Evolutionary conservation across 2,797 vertebrate species (phyloP), one percentile per base, ranked within the genome.

Genomic region (Molossus alvarezi): DNA sequence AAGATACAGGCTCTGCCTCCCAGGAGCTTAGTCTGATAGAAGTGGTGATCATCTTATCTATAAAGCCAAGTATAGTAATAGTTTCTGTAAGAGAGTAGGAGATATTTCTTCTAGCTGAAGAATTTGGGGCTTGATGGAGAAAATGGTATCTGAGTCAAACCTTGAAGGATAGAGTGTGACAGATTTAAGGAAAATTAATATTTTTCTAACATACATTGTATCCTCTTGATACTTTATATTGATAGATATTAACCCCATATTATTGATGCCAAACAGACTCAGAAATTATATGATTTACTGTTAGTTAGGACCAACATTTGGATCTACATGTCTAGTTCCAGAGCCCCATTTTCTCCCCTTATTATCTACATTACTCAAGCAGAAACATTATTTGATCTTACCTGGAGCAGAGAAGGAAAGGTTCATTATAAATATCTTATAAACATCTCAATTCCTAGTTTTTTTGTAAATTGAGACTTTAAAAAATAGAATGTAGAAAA

Each of bases 391-490:
- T 81, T 75, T 90, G 81, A 67, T 93, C 18, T 76, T 80, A 23
- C 67, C 33, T 60, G 80, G 51, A 73, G 2, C 67, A 91, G 58
- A 69, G 53, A 90, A 93, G 48, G 23, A 67, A 90, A 86, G 27
- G 45, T 90, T 87, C 87, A 11, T 64, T 79, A 18, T 37, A 77
- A 84, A 55, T 57, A 45, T 67, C 15, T 67, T 69, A 83, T 51
- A 79, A 89, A 80, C 37, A 72, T 81, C 62, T 86, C 58, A 67
- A 6, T 76, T 90, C 67, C 73, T 86, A 72, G 41, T 21, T 84
- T 93, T 80, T 81, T 90, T 81, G 15, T 81, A 90, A 95, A 81
- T 80, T 86, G 67, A 95, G 51, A 64, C 18, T 79, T 90, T 53
- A 67, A 83, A 79, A 79, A 73, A 41, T 51, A 89, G 85, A 65